Evolutionary conservation across 2,113 vertebrate genomes (phyloP).

Genomic region (Herpetotheres cachinnans): DNA sequence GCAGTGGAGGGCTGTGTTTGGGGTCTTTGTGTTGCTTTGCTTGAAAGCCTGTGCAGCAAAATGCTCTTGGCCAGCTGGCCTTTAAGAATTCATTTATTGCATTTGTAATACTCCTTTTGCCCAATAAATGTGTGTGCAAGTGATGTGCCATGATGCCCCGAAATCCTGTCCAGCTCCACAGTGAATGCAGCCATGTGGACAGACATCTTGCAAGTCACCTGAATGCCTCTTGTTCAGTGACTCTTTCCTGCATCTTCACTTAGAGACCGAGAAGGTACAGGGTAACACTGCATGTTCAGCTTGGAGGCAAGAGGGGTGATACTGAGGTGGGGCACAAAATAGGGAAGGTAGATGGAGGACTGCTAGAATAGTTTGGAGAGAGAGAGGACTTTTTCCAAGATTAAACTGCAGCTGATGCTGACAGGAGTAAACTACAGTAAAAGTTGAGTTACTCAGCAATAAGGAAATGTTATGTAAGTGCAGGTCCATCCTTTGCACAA

Average conservation of each 20-base stretch:
- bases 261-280: neutral
- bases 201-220: neutral
- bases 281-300: neutral
- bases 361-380: neutral
- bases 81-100: neutral
- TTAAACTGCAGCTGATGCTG: neutral
- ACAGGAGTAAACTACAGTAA: neutral
- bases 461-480: neutral
- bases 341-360: neutral
- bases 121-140: neutral
- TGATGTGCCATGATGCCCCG: fast-evolving
- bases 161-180: neutral
- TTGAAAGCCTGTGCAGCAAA: neutral
- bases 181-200: neutral
- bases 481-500: neutral
- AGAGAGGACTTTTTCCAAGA: neutral
- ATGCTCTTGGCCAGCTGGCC: neutral
- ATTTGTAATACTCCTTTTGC: neutral
- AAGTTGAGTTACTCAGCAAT: neutral
- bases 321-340: neutral
- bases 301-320: neutral
- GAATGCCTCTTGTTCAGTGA: neutral
- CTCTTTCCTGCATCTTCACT: neutral
- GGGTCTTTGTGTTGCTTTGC: neutral
- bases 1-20: neutral